phyloP scores from a whole-genome alignment of 2,797 vertebrate species.

The Antrozous pallidus region DNA sequence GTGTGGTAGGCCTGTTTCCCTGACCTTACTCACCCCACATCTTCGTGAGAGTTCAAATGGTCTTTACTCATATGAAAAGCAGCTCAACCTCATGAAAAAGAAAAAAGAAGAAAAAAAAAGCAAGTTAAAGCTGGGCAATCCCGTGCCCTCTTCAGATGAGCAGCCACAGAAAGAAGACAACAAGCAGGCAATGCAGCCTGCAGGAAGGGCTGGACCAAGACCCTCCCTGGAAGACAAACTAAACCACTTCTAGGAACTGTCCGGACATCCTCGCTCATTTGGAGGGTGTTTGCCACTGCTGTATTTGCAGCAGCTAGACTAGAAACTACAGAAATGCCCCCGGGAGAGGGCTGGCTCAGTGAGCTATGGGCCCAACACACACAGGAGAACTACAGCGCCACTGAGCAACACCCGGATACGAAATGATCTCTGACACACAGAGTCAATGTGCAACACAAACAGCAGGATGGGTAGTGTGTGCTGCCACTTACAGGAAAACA shows the following conservation, averaged over 20 bases:
- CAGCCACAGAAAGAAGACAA: neutral
- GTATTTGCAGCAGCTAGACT: neutral
- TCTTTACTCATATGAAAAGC: neutral
- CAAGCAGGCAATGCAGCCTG: rapidly evolving
- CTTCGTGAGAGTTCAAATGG: neutral
- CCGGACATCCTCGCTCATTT: rapidly evolving
- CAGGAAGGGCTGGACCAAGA: rapidly evolving
- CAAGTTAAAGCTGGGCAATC: neutral
- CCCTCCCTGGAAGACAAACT: neutral
- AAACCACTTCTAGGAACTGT: neutral
- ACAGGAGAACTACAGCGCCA: neutral
- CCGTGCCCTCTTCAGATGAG: neutral
- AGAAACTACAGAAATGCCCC: neutral
- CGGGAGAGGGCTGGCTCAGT: neutral
- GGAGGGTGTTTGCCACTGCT: neutral
- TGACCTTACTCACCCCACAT: too few species aligned
- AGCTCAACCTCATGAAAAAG: neutral
- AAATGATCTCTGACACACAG: neutral
- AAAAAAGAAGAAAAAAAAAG: too few species aligned
- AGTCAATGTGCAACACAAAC: neutral
- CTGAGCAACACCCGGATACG: rapidly evolving
- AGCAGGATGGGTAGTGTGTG: rapidly evolving
- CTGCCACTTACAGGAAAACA: neutral
- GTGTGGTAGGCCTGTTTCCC: neutral
- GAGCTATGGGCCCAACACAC: neutral